Base-by-base conservation (phyloP, 1,140 invertebrate species). In the Anoplophora glabripennis region DNA sequence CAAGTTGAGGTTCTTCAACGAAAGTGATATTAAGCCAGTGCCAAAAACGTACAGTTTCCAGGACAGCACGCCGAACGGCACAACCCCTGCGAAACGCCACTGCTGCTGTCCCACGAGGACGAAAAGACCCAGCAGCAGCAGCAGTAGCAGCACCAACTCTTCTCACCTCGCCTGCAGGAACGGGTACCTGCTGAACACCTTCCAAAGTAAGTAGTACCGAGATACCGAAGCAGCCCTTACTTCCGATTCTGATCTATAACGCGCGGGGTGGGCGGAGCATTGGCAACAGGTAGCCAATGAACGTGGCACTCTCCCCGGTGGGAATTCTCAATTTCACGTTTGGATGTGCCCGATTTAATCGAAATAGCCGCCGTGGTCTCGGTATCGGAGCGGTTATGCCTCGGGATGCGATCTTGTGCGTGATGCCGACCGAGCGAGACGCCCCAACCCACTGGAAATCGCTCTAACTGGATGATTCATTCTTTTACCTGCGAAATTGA, bases 281-380 rank as follows among this genome's bases (percentile, higher is more conserved):
- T 44, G 55, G 60, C 67, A 69, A 69, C 67, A 69, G 65, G 67
- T 69, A 64, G 67, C 67, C 67, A 69, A 69, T 69, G 53, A 62
- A 57, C 21, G 40, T 51, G 53, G 33, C 36, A 42, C 33, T 53
- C 57, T 49, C 47, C 56, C 53, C 56, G 18, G 38, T 44, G 57
- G 56, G 57, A 63, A 40, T 59, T 46, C 17, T 46, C 61, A 54
- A 53, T 49, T 55, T 51, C 49, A 34, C 53, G 56, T 35, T 56
- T 35, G 34, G 52, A 38, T 52, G 44, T 48, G 52, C 51, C 56
- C 41, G 49, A 47, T 57, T 35, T 35, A 48, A 47, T 53, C 47
- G 48, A 54, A 60, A 49, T 52, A 47, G 42, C 38, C 48, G 45
- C 10, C 35, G 38, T 53, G 44, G 49, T 62, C 56, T 37, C 28